These are phyloP conservation scores for Sarcophaga bullata DNA, from an alignment of 1,140 invertebrate species.

Conservation along the genomic window DNA sequence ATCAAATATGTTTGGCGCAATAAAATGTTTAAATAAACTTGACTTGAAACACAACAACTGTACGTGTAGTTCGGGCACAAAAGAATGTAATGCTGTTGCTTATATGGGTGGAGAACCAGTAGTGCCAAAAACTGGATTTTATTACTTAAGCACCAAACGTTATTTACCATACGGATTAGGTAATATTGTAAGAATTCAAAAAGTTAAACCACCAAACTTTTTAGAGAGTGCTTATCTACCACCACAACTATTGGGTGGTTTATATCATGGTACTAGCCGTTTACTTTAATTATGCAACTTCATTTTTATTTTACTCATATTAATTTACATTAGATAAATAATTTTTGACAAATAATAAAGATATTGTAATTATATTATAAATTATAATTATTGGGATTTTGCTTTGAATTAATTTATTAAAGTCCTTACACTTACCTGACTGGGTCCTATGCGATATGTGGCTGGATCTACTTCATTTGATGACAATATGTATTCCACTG, in stretches of 20 bases:
- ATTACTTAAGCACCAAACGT: constrained; percentile 54
- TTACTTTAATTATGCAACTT: neutral
- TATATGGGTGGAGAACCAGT: constrained; percentile 63
- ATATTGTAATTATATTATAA: neutral
- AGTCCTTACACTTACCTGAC: constrained; percentile 77
- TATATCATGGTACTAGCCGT: neutral
- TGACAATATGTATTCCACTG: constrained; percentile 83
- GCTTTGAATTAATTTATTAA: neutral
- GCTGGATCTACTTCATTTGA: constrained; percentile 88
- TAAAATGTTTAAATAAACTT: constrained; percentile 53
- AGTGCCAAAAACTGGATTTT: constrained; percentile 55
- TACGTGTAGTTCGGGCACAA: constrained; percentile 14
- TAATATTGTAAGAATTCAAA: constrained; percentile 49
- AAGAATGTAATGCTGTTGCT: constrained; percentile 47
- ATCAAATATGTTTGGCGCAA: constrained; percentile 52
- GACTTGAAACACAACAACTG: constrained; percentile 29
- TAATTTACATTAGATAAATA: too few species aligned
- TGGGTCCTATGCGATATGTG: constrained; percentile 88
- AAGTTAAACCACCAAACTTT: constrained; percentile 49
- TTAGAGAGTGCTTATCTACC: constrained; percentile 43
- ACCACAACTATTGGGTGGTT: neutral
- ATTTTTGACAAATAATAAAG: too few species aligned
- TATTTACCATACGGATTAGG: constrained; percentile 35
- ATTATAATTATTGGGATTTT: neutral
- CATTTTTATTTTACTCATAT: too few species aligned